Base-by-base conservation (phyloP, 2,797 vertebrate genomes). In the Protosalanx chinensis region DNA sequence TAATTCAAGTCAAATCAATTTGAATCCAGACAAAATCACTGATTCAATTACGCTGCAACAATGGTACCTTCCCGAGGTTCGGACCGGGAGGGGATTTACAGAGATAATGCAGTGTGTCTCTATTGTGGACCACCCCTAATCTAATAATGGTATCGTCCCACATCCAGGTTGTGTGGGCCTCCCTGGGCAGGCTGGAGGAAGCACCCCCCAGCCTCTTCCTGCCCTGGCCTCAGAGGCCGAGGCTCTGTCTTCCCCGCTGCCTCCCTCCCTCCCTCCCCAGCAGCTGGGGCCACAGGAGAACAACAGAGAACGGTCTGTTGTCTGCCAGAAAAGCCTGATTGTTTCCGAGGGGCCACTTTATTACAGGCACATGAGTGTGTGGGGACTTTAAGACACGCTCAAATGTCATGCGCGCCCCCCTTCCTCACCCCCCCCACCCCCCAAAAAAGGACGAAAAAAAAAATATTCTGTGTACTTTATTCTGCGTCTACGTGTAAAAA, bases 301-400 rank as follows among this genome's bases (percentile, higher is more conserved):
- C 94, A 96, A 96, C 94, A 95, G 91, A 94, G 93, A 85, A 90
- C 77, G 86, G 92, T 95, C 94, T 97, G 95, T 95, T 95, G 94
- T 95, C 93, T 93, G 85, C 90, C 92, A 93, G 93, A 95, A 94
- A 94, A 94, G 91, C 88, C 70, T 87, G 90, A 92, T 93, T 94
- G 93, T 95, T 92, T 92, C 92, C 64, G 62, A 85, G 89, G 90
- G 88, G 57, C 88, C 83, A 92, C 91, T 95, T 95, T 94, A 95
- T 93, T 95, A 92, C 91, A 94, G 92, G 92, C 92, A 94, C 93
- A 93, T 95, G 95, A 68, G 93, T 93, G 90, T 89, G 90, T 91
- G 91, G 91, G 93, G 93, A 93, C 92, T 94, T 93, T 92, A 91
- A 94, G 94, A 93, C 86, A 91, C 86, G 87, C 93, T 95, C 92